Conservation (phyloP, 2,113 vertebrate genomes). For the Connochaetes taurinus region DNA sequence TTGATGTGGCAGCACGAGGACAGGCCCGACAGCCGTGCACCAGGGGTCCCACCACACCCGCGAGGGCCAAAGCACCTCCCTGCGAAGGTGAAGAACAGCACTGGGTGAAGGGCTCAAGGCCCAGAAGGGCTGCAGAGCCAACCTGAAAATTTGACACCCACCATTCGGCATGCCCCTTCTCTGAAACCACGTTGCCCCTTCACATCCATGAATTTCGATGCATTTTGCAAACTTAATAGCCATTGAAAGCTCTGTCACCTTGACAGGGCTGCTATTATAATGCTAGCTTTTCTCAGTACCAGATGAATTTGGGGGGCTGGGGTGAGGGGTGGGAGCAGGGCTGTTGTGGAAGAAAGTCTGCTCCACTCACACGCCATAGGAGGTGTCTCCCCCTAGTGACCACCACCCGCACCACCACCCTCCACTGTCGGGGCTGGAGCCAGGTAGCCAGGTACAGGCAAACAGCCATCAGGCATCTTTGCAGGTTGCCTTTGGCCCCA, state of each 20-base stretch:
- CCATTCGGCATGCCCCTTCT: background rate
- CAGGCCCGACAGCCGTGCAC: background rate
- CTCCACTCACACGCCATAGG: background rate
- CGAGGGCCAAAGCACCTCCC: background rate
- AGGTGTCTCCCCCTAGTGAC: slow-evolving; percentile 21
- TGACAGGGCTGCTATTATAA: background rate
- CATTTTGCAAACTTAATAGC: background rate
- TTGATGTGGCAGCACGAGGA: accelerated
- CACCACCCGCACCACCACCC: background rate
- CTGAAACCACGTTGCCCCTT: accelerated
- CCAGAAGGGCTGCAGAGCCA: background rate
- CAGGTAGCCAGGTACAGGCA: accelerated
- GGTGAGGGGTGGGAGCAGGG: background rate
- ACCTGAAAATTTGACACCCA: accelerated
- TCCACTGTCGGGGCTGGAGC: background rate
- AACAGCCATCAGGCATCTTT: background rate
- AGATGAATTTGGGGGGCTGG: background rate
- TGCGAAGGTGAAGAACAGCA: background rate
- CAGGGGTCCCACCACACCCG: background rate
- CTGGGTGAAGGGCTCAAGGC: accelerated
- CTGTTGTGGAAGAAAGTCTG: background rate
- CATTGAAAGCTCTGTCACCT: background rate
- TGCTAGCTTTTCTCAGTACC: background rate
- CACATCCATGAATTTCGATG: background rate
- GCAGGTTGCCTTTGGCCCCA: background rate